phyloP scores from a whole-genome alignment of 2,113 vertebrate species.

The Clinocottus analis region DNA sequence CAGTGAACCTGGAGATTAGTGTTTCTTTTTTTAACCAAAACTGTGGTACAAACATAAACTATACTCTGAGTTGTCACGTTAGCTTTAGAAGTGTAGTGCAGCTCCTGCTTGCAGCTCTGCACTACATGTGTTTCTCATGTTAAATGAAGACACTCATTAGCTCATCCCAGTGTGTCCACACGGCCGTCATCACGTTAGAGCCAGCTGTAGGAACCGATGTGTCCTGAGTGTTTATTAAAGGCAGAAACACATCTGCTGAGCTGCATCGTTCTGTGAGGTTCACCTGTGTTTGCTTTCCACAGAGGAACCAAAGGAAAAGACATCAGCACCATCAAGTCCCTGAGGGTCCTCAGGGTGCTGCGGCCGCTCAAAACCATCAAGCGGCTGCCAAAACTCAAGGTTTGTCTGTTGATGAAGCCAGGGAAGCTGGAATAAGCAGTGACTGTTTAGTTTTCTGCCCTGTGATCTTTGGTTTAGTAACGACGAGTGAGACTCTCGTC shows the following conservation, averaged over 20 bases:
- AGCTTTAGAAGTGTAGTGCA: too few species aligned
- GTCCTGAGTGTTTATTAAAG: not conserved
- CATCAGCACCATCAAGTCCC: constrained; percentile 97
- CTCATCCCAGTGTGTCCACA: too few species aligned
- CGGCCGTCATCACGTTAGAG: too few species aligned
- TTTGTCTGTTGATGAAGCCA: not conserved
- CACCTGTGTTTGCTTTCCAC: constrained; percentile 70
- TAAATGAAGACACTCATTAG: too few species aligned
- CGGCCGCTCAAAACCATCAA: constrained; percentile 97
- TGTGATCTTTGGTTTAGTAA: not conserved
- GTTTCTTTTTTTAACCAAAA: too few species aligned
- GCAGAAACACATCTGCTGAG: not conserved
- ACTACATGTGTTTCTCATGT: too few species aligned
- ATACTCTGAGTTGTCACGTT: too few species aligned
- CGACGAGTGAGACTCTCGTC: not conserved
- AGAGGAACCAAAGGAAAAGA: constrained; percentile 98
- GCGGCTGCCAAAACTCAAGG: constrained; percentile 95
- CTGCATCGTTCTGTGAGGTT: not conserved
- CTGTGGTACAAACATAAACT: too few species aligned
- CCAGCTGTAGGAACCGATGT: too few species aligned
- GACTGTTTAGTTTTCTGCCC: too few species aligned
- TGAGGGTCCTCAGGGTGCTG: constrained; percentile 93
- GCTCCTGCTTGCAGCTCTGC: too few species aligned
- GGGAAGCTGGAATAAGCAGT: not conserved
- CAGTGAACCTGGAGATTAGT: too few species aligned